phyloP scores from a whole-genome alignment of 2,888 invertebrate species.

The Eupsilia transversa region DNA sequence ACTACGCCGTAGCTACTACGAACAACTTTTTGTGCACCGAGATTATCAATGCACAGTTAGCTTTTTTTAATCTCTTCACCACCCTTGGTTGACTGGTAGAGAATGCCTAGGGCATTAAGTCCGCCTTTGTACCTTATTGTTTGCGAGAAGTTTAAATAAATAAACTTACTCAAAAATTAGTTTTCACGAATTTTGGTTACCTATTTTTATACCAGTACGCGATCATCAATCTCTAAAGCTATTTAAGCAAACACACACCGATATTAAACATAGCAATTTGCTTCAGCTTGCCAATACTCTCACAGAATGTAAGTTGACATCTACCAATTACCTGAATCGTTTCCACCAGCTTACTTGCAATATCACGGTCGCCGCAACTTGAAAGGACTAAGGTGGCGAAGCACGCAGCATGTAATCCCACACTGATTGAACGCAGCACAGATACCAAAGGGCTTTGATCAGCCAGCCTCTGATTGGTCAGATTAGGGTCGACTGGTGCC shows the following conservation, averaged over 20 bases:
- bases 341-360: slow-evolving; percentile 7
- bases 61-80: too few species aligned
- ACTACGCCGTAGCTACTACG: slow-evolving; percentile 45
- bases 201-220: not conserved
- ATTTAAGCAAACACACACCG: not conserved
- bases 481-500: not conserved
- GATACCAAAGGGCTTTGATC: slow-evolving; percentile 12
- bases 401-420: not conserved
- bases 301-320: not conserved
- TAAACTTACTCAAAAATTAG: not conserved
- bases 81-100: too few species aligned
- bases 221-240: not conserved
- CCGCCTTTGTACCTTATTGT: too few species aligned
- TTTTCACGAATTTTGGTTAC: not conserved
- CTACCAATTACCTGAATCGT: not conserved
- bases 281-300: not conserved
- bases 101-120: too few species aligned
- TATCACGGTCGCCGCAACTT: not conserved
- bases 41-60: too few species aligned
- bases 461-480: slow-evolving; percentile 1
- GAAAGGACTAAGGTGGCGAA: not conserved
- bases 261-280: not conserved
- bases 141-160: too few species aligned
- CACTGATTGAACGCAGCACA: not conserved
- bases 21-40: not conserved